These are phyloP conservation scores for Scophthalmus maximus DNA, from an alignment of 2,113 vertebrate species.

Conservation along the genomic window DNA sequence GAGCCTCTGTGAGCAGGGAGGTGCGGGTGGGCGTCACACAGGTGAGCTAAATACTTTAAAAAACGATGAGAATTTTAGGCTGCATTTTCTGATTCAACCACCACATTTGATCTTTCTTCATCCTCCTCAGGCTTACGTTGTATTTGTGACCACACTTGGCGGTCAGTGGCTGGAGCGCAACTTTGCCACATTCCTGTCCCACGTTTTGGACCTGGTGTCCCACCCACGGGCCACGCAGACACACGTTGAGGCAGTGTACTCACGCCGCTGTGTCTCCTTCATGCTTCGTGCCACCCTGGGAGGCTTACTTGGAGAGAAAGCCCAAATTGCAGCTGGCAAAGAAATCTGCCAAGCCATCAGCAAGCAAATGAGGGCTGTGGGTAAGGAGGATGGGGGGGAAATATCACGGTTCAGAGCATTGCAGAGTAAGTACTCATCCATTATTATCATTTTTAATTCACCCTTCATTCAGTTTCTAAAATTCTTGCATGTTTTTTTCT, in stretches of 20 bases:
- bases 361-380: conserved; percentile 99
- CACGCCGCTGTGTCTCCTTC: conserved; percentile 97
- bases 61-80: background rate
- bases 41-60: conserved; percentile 82
- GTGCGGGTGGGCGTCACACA: conserved; percentile 98
- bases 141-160: conserved; percentile 95
- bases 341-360: conserved; percentile 98
- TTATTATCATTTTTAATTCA: conserved; percentile 56
- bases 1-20: conserved; percentile 96
- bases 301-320: conserved; percentile 95
- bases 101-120: background rate
- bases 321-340: conserved; percentile 97
- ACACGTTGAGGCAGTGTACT: conserved; percentile 97
- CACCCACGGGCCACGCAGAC: conserved; percentile 98
- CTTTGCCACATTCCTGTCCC: conserved; percentile 95
- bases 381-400: conserved; percentile 89
- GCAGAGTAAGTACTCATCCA: conserved; percentile 84
- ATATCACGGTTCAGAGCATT: conserved; percentile 85
- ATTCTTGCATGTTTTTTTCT: conserved; percentile 62
- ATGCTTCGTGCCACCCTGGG: conserved; percentile 96
- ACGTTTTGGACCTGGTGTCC: conserved; percentile 95
- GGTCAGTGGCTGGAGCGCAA: conserved; percentile 98
- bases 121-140: conserved; percentile 91
- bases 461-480: conserved; percentile 27
- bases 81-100: background rate